A percentile compares a stretch with the other conserved stretches of the same genome.
Evolutionary conservation across 2,888 invertebrate genomes (phyloP).

Genomic region (Dynastes grantii): DNA sequence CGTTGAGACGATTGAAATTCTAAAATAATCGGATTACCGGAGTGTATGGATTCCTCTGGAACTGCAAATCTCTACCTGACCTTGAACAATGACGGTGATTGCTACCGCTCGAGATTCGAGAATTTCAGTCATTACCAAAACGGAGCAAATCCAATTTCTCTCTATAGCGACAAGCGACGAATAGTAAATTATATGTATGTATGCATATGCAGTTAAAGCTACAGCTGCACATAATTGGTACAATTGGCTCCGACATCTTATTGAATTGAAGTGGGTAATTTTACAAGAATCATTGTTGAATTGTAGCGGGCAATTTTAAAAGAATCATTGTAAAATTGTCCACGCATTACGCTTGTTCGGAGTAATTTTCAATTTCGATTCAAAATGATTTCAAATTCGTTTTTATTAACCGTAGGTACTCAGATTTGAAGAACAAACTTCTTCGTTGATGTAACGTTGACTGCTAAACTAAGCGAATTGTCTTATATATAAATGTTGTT

Average conservation of each 20-base stretch:
- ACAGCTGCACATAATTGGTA: background rate
- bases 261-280: background rate
- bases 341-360: no score
- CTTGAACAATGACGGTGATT: constrained; percentile 11
- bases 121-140: background rate
- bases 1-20: background rate
- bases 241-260: background rate
- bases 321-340: no score
- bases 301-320: background rate
- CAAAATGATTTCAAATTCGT: no score
- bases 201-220: background rate
- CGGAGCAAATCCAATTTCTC: background rate
- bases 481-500: no score
- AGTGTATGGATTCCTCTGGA: no score
- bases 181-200: background rate
- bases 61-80: background rate
- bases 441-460: no score
- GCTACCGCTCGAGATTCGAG: background rate
- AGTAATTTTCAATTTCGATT: background rate
- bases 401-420: no score
- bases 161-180: constrained; percentile 1
- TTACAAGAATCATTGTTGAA: background rate
- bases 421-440: no score
- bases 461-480: no score
- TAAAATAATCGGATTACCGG: background rate